Evolutionary conservation across 2,888 invertebrate species (phyloP), one percentile per base, ranked within the genome.

Genomic region (Torymus tubicola): DNA sequence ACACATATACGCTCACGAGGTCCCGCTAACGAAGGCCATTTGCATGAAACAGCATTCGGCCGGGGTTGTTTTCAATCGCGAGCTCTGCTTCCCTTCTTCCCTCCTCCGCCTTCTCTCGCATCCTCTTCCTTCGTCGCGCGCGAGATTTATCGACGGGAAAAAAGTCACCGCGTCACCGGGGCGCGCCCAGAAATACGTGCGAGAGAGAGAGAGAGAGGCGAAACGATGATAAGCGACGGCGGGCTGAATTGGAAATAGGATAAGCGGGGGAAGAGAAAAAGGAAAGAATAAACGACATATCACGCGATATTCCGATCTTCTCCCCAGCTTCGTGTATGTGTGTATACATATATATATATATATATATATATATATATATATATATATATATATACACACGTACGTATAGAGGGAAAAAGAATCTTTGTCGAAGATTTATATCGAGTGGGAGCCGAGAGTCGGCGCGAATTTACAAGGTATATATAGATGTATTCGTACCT

Each of bases 31-130:
- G 78, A 78, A 72, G 71, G 53, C 84, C 82, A 86, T 89, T 89
- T 87, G 87, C 87, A 88, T 88, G 85, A 83, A 87, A 87, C 86
- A 86, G 84, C 86, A 82, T 80, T 84, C 78, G 83, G 81, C 82
- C 72, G 78, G 81, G 82, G 78, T 75, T 67, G 74, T 80, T 78
- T 81, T 42, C 76, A 78, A 78, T 72, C 52, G 69, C 8, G 42
- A 42, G 63, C 63, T 69, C 74, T 52, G 55, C 42, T 12, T 55
- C 10, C 55, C 18, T 18, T 16, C 12, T 24, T 16, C 57, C n/a
- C 64, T 8, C 31, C 18, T 18, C 24, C 12, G n/a, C 31, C 57
- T 42, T n/a, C 42, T n/a, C 42, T 21, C 18, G 13, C 18, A 11
- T 18, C 12, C 21, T 13, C 16, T n/a, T 61, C 61, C 24, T 42